Evolutionary conservation across 30 jellyfish, hydroid and myxozoan genomes (phyloP), one percentile per base, ranked within the genome.

Genomic region (Phacellophora camtschatica): DNA sequence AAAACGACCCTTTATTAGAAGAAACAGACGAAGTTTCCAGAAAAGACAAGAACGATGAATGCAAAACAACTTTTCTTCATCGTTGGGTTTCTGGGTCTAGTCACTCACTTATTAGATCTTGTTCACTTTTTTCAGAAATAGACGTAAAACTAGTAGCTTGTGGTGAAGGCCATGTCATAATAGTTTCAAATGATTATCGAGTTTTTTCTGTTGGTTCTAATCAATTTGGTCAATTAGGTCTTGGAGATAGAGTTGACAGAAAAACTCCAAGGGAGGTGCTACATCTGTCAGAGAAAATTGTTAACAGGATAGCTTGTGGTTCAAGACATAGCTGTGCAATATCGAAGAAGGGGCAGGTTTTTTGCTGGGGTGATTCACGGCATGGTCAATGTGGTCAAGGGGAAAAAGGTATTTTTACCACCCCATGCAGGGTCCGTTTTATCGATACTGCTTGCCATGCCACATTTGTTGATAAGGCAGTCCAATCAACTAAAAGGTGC

Each of bases 301-400:
- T 94, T 5, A 69, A 65, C 25, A 54, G 73, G 22, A 70, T 94
- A 50, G 78, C 88, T 43, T 82, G 96, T 57, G 99, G 99, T 25
- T 45, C 96, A 4, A 57, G 97, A 19, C 99, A 94, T 34, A 87
- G 92, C 55, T 82, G 88, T 65, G 96, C 94, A 0, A 58, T 87
- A 30, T 74, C 95, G 13, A 71, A 81, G 13, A 78, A 39, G 35
- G 99, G 99, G 30, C 74, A 83, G 36, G 84, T 94, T 5, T 88
- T 48, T 63, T 70, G 92, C 48, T 94, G 99, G 99, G 99, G 99
- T 3, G 99, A 94, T 58, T 94, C 99, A 10, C 83, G 97, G 32
- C 89, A 67, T 23, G 99, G 97, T 24, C 99, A 94, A 53, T 94
- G 99, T 68, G 99, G 99, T 31, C 82, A 39, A 19, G 97, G 97